These are phyloP conservation scores for Calypte anna DNA, from an alignment of 2,113 vertebrate genomes.

Conservation along the genomic window DNA sequence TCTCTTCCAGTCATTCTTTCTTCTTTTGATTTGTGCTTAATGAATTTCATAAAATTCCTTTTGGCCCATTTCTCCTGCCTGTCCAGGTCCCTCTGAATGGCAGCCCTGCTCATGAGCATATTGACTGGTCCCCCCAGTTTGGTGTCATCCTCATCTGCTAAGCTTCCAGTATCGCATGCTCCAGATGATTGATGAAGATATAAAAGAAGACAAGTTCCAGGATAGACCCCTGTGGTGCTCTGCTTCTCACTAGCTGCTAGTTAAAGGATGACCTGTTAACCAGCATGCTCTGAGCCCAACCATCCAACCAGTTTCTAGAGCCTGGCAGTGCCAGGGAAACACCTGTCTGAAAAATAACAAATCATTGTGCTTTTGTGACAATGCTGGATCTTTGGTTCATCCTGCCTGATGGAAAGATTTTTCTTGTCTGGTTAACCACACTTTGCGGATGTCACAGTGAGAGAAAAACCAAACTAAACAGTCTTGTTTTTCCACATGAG, in stretches of 20 bases:
- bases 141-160: neutral
- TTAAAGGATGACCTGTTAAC: neutral
- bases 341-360: neutral
- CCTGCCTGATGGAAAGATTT: neutral
- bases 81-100: neutral
- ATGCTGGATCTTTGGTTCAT: neutral
- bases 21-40: neutral
- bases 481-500: neutral
- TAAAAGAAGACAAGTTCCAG: neutral
- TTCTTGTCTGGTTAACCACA: neutral
- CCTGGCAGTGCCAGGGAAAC: neutral
- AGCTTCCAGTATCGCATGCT: neutral
- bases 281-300: neutral
- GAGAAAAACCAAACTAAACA: neutral
- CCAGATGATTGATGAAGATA: neutral
- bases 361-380: neutral
- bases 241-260: neutral
- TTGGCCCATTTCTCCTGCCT: neutral
- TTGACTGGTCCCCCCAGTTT: neutral
- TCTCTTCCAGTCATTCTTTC: neutral
- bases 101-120: neutral
- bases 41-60: neutral
- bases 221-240: neutral
- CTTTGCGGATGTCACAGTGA: neutral
- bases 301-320: neutral